These are phyloP conservation scores for Heliconius ethilla DNA, from an alignment of 2,888 invertebrate genomes.

Conservation along the genomic window DNA sequence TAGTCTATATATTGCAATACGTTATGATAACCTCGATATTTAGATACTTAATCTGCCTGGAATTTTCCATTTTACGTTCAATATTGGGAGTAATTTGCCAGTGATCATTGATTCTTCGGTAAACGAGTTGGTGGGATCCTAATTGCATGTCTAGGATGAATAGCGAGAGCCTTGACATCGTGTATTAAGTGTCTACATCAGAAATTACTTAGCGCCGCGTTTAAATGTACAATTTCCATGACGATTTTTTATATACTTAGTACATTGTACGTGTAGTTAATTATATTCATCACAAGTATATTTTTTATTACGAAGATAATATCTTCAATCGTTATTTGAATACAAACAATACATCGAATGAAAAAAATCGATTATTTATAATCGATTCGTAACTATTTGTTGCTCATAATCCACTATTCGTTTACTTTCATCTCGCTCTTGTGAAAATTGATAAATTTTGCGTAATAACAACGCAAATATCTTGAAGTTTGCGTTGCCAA, in stretches of 20 bases:
- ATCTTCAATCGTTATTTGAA: neutral
- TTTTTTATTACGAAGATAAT: neutral
- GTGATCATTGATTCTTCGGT: slow-evolving; percentile 37
- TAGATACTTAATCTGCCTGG: slow-evolving; percentile 60
- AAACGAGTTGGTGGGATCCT: slow-evolving; percentile 34
- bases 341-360: neutral
- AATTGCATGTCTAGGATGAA: slow-evolving; percentile 33
- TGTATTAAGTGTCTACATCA: slow-evolving; percentile 29
- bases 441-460: slow-evolving; percentile 32
- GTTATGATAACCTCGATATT: slow-evolving; percentile 64
- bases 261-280: neutral
- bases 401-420: neutral
- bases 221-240: slow-evolving; percentile 23
- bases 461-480: slow-evolving; percentile 33
- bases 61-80: slow-evolving; percentile 57
- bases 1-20: slow-evolving; percentile 50
- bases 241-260: neutral
- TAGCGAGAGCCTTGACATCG: slow-evolving; percentile 33
- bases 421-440: slow-evolving; percentile 27
- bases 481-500: slow-evolving; percentile 34
- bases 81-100: slow-evolving; percentile 45
- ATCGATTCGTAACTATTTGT: neutral
- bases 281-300: neutral
- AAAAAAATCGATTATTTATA: neutral
- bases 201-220: slow-evolving; percentile 26